Base-by-base conservation (phyloP, 1,140 invertebrate species). In the Bombus sibiricus region DNA sequence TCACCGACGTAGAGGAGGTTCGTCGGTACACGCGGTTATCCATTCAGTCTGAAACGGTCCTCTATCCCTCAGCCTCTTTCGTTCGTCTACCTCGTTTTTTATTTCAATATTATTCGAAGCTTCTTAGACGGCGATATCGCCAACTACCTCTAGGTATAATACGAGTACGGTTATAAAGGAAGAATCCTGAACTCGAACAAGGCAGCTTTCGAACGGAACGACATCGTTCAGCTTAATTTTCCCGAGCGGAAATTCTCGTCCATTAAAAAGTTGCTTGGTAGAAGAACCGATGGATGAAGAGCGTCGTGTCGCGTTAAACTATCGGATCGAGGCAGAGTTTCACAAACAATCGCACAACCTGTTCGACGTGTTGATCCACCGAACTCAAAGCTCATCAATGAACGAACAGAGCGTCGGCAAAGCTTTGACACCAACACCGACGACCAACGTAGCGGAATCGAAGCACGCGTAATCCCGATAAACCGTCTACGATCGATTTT, bases 21-120 rank as follows among this genome's bases (percentile, higher is more conserved):
- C 66, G 69, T 37, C 39, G 43, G 32, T 77, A 66, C 62, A 68
- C 43, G 62, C 22, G 81, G 82, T 72, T 79, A 69, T 79, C 59
- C 82, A 57, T 78, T 71, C 53, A 68, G 10, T 41, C 9, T 37
- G 64, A 34, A 57, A 66, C n/a, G 62, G n/a, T 62, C 6, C 64
- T 66, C 59, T 59, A 59, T 53, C 28, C 59, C 32, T n/a, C 5
- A 32, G 22, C 37, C 2, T 8, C 53, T 47, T 57, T 62, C 83
- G 15, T 28, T 53, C 78, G 10, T 47, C 37, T 62, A 15, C 15
- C 72, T 62, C 3, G 10, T 57, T 37, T 74, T 57, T 75, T 53
- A 25, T 69, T 59, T 57, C 53, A 2, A 76, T 68, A 43, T 74
- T 66, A 83, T 76, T 76, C 73, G 25, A n/a, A 13, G 25, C 9